Evolutionary conservation across 2,888 invertebrate species (phyloP), one percentile per base, ranked within the genome.

Genomic region (Lissocephala sabroskyi): DNA sequence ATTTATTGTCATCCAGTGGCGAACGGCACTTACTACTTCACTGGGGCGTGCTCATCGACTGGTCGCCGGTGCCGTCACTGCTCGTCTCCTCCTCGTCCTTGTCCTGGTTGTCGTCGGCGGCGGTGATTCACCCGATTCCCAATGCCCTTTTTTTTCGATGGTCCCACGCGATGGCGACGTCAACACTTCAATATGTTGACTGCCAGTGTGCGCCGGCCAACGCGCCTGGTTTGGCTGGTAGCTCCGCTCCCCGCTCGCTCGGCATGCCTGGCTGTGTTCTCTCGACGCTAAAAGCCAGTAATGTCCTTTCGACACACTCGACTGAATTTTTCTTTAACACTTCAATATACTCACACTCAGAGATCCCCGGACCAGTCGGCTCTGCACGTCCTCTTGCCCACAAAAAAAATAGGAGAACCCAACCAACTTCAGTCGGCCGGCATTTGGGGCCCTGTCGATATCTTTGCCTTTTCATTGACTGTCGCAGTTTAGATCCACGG

Each of bases 1-100:
- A 67, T 77, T 73, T 77, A 77, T 77, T 73, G 73, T 73, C 73
- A 73, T 73, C 74, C 74, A 73, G 74, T 73, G 77, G 73, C 70
- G 66, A 76, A 73, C 76, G 76, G 71, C 73, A 75, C 71, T 75
- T 75, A 75, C 75, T 71, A 65, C 76, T 71, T 70, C 68, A 71
- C 60, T 65, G 62, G 65, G 68, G 73, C 70, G 65, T 71, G 75
- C 67, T 65, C 68, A 68, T 68, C 58, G 70, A 65, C 65, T 68
- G 63, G 62, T 56, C 56, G 53, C 47, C n/a, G 42, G 42, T 26
- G 18, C 35, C 50, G 44, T 33, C 52, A 36, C 35, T 29, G 30
- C 30, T 18, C 54, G 47, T 48, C 56, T 26, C 47, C 32, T 29
- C 47, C 41, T 2, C 13, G 26, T 28, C n/a, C n/a, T n/a, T 28